Evolutionary conservation across 2,888 invertebrate genomes (phyloP), one percentile per base, ranked within the genome.

Genomic region (Plutella xylostella): DNA sequence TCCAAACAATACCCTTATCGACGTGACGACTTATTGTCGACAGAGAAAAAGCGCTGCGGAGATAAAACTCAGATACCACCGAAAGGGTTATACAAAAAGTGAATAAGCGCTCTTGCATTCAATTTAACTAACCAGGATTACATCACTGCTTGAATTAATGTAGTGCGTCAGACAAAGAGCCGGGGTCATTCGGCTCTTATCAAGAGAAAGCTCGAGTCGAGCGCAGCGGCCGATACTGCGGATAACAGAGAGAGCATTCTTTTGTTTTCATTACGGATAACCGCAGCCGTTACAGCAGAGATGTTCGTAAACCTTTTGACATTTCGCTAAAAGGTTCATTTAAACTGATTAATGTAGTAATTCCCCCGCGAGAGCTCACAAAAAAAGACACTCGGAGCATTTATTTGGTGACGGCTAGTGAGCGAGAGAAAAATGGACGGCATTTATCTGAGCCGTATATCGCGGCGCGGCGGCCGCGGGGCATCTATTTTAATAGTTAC

Each of bases 281-380:
- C 63, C 65, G 57, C 63, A 54, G 55, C 67, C 69, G 66, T 72
- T 71, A 65, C 63, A 51, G 52, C 57, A 45, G 58, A 66, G 65
- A 77, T 73, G 66, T 71, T 60, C 61, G 64, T 68, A 70, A 74
- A 68, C 74, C 72, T 77, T 78, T 74, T 77, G 76, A 79, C 75
- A 71, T 76, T 74, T 71, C 67, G 71, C 72, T 77, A 76, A 79
- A 76, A 78, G 73, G 72, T 76, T 76, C 71, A 77, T 80, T 77
- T 77, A 61, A 57, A 56, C 65, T 77, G 78, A 80, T 74, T 74
- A 75, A 77, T 80, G 72, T 61, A 61, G 72, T 73, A 76, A 79
- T 78, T 75, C 70, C 64, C 72, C 68, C 58, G 64, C 68, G 65
- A 61, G 63, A 55, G 62, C 61, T 63, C 63, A 70, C 68, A 67